Conservation (phyloP, 2,888 invertebrate genomes). For the Anoncus sp. region DNA sequence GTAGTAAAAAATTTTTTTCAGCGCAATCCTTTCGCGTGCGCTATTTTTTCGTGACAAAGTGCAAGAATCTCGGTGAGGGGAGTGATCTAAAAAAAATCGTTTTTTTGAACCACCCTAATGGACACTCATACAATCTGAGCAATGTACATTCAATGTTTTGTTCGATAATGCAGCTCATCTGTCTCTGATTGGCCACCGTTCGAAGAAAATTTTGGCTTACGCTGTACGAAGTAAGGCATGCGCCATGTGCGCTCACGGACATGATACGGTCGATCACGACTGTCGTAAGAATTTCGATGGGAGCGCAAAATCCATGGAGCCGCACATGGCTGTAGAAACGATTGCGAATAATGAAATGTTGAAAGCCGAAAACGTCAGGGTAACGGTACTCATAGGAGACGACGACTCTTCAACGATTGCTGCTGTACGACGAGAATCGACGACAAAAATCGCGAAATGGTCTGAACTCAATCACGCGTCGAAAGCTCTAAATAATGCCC, state of each 20-base stretch:
- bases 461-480: conserved; percentile 50
- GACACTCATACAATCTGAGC: too few species aligned
- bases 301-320: conserved; percentile 71
- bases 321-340: conserved; percentile 64
- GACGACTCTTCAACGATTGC: conserved; percentile 66
- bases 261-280: conserved; percentile 56
- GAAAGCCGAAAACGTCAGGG: conserved; percentile 43
- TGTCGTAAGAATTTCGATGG: conserved; percentile 57
- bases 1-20: too few species aligned
- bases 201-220: not conserved
- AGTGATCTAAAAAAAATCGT: too few species aligned
- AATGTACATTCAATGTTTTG: too few species aligned
- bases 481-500: conserved; percentile 26
- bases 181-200: conserved; percentile 1
- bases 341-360: conserved; percentile 59
- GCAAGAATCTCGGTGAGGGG: too few species aligned
- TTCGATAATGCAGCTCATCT: too few species aligned
- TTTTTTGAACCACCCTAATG: too few species aligned
- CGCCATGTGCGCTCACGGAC: not conserved
- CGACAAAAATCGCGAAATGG: conserved; percentile 55
- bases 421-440: conserved; percentile 56
- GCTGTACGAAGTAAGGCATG: conserved; percentile 12
- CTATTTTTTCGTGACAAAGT: too few species aligned
- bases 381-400: conserved; percentile 66
- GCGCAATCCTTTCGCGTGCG: too few species aligned